phyloP scores from a whole-genome alignment of 1,140 invertebrate species.

The Lordiphosa collinella region DNA sequence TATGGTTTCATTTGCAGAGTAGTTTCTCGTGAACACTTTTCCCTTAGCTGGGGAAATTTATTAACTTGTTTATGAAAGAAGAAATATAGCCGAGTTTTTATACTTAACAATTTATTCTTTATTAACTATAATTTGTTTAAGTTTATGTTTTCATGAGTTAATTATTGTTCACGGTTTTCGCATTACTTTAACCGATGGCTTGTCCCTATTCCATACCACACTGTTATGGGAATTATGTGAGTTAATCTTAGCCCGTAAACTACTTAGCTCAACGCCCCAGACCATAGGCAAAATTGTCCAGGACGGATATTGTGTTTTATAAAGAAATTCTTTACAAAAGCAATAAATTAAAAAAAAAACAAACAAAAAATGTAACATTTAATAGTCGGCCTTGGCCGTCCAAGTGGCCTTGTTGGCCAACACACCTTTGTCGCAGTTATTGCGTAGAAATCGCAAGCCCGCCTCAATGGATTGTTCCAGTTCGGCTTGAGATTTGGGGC shows the following conservation, averaged over 20 bases:
- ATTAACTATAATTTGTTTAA: too few species aligned
- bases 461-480: constrained; percentile 84
- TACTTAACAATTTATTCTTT: too few species aligned
- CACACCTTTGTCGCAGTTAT: constrained; percentile 82
- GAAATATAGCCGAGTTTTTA: too few species aligned
- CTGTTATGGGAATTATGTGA: constrained; percentile 8
- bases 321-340: constrained; percentile 48
- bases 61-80: too few species aligned
- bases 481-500: constrained; percentile 61
- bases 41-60: too few species aligned
- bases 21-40: too few species aligned
- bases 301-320: constrained; percentile 28
- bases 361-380: constrained; percentile 10
- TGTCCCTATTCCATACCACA: not conserved
- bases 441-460: constrained; percentile 85
- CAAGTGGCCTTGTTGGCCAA: constrained; percentile 64
- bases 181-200: not conserved
- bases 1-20: too few species aligned
- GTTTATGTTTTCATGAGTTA: too few species aligned
- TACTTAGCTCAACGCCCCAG: constrained; percentile 25
- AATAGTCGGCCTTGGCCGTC: constrained; percentile 77
- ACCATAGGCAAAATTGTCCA: constrained; percentile 33
- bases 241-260: constrained; percentile 4
- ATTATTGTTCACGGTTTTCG: too few species aligned
- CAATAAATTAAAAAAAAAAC: constrained; percentile 35